phyloP scores from a whole-genome alignment of 1,140 invertebrate species.

The Saccostrea cuccullata region DNA sequence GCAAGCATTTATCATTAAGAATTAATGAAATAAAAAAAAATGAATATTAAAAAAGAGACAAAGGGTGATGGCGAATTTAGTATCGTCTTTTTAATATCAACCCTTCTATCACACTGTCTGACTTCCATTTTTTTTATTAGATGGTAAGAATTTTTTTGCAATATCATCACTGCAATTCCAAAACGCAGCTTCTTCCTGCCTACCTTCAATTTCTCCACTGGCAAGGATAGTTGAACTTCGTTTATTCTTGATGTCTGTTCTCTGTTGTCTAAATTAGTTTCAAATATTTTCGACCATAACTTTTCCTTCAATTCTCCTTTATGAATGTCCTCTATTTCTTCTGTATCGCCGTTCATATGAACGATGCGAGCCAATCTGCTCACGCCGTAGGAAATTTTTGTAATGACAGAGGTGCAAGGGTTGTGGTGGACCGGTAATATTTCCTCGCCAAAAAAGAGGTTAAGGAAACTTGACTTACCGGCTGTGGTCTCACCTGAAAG shows the following conservation, averaged over 20 bases:
- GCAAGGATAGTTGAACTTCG: slow-evolving; percentile 65
- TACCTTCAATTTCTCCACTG: slow-evolving; percentile 67
- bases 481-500: slow-evolving; percentile 72
- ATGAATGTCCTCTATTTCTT: slow-evolving; percentile 47
- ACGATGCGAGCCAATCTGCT: slow-evolving; percentile 50
- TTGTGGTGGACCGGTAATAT: slow-evolving; percentile 67
- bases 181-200: too few relatives aligned
- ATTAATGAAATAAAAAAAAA: too few relatives aligned
- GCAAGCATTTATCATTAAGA: too few relatives aligned
- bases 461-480: slow-evolving; percentile 72
- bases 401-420: slow-evolving; percentile 71
- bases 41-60: too few relatives aligned
- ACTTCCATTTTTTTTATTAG: too few relatives aligned
- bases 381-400: slow-evolving; percentile 62
- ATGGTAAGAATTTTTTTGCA: too few relatives aligned
- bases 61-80: too few relatives aligned
- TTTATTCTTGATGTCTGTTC: slow-evolving; percentile 57
- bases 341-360: slow-evolving; percentile 46
- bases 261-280: slow-evolving; percentile 53
- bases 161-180: too few relatives aligned
- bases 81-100: too few relatives aligned
- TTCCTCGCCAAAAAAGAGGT: slow-evolving; percentile 68
- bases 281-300: slow-evolving; percentile 55
- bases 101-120: too few relatives aligned
- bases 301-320: slow-evolving; percentile 41